Percentiles rank a stretch among this genome's conserved stretches.
These are phyloP conservation scores for Tiaroga cobitis DNA, from an alignment of 2,797 vertebrate genomes.

Conservation along the genomic window DNA sequence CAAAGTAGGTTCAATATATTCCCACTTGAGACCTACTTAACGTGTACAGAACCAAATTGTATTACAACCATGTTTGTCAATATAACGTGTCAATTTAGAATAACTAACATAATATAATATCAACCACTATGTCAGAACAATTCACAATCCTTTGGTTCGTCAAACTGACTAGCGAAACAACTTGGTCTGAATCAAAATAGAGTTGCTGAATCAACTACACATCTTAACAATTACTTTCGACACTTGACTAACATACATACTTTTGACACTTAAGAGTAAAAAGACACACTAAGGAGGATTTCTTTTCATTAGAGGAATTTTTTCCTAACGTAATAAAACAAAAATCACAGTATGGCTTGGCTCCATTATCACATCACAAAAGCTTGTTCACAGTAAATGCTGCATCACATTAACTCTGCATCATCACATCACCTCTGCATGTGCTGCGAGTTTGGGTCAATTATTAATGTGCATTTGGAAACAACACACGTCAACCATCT, in stretches of 20 bases:
- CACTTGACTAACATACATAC: neutral
- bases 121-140: neutral
- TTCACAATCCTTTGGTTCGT: too few relatives aligned
- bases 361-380: neutral
- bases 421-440: too few relatives aligned
- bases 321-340: neutral
- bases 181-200: neutral
- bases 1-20: constrained; percentile 24
- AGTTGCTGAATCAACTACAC: neutral
- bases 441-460: too few relatives aligned
- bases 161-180: neutral
- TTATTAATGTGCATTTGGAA: too few relatives aligned
- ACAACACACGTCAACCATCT: too few relatives aligned
- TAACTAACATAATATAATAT: neutral
- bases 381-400: too few relatives aligned
- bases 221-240: too few relatives aligned
- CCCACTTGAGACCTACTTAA: neutral
- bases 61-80: neutral
- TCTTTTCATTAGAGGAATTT: too few relatives aligned
- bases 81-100: neutral
- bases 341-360: neutral
- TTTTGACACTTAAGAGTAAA: neutral
- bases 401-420: too few relatives aligned
- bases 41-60: neutral
- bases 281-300: neutral